These are phyloP conservation scores for Drosophila hydei DNA, from an alignment of 1,140 invertebrate species.

Conservation along the genomic window DNA sequence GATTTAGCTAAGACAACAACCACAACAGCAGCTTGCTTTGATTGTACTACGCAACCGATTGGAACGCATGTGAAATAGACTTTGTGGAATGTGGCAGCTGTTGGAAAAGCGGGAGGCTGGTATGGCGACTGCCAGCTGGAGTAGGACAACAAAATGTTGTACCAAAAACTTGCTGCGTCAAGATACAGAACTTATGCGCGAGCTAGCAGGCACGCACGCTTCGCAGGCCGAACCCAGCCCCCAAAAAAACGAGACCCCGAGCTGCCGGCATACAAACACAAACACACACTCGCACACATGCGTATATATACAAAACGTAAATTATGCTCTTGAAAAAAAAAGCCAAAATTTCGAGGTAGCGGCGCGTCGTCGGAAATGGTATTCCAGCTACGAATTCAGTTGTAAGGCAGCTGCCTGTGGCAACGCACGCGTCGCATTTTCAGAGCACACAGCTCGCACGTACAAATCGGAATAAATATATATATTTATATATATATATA, in stretches of 20 bases:
- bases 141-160: slow-evolving; percentile 19
- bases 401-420: slow-evolving; percentile 63
- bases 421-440: slow-evolving; percentile 52
- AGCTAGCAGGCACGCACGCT: slow-evolving; percentile 32
- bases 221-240: slow-evolving; percentile 37
- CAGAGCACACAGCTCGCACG: slow-evolving; percentile 3
- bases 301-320: neutral
- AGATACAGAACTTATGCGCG: slow-evolving; percentile 42
- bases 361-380: slow-evolving; percentile 44
- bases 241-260: slow-evolving; percentile 25
- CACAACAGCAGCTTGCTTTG: neutral
- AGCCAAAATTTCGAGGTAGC: slow-evolving; percentile 45
- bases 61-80: slow-evolving; percentile 42
- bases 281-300: slow-evolving; percentile 10
- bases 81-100: slow-evolving; percentile 8
- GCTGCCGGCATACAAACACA: slow-evolving; percentile 16
- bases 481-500: neutral
- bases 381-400: slow-evolving; percentile 68
- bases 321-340: slow-evolving; percentile 29
- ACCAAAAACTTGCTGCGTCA: slow-evolving; percentile 31
- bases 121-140: neutral
- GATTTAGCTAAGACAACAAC: slow-evolving; percentile 38
- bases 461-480: neutral
- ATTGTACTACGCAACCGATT: slow-evolving; percentile 42
- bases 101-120: neutral